Conservation (phyloP, 2,113 vertebrate genomes). For the Corythornis vintsioides region DNA sequence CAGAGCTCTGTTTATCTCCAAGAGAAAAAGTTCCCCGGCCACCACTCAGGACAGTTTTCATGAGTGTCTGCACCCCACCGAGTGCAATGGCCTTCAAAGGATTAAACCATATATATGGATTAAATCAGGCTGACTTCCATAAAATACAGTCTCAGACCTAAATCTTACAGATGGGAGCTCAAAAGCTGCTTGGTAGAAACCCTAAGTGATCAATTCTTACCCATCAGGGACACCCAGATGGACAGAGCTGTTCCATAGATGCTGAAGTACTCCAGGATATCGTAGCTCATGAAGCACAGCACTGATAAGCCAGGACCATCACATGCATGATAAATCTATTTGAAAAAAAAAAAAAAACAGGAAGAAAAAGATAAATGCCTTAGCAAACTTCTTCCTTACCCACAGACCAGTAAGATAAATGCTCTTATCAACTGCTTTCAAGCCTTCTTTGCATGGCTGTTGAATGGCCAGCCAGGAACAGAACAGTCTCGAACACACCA, state of each 20-base stretch:
- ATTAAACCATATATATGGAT: neutral
- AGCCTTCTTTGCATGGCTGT: neutral
- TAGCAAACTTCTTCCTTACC: neutral
- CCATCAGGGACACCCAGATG: slow-evolving; percentile 96
- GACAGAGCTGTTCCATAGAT: slow-evolving; percentile 92
- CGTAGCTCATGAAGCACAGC: slow-evolving; percentile 91
- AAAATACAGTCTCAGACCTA: neutral
- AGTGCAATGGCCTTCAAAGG: neutral
- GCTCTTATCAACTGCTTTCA: neutral
- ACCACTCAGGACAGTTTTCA: neutral
- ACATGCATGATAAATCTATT: slow-evolving; percentile 83
- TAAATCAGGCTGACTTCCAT: neutral
- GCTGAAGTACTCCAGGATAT: slow-evolving; percentile 94
- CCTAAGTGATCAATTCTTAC: slow-evolving; percentile 60
- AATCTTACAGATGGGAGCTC: neutral
- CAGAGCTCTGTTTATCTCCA: neutral
- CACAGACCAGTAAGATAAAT: neutral
- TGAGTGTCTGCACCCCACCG: neutral
- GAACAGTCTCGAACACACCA: neutral
- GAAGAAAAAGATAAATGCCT: neutral
- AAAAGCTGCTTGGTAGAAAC: neutral
- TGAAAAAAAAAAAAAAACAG: neutral
- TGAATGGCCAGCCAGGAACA: neutral
- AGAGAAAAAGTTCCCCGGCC: neutral
- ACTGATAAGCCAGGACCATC: slow-evolving; percentile 86